Percentiles rank a stretch among this genome's conserved stretches.
Evolutionary conservation across 2,888 invertebrate species (phyloP).

Genomic region (Panzeria rudis): DNA sequence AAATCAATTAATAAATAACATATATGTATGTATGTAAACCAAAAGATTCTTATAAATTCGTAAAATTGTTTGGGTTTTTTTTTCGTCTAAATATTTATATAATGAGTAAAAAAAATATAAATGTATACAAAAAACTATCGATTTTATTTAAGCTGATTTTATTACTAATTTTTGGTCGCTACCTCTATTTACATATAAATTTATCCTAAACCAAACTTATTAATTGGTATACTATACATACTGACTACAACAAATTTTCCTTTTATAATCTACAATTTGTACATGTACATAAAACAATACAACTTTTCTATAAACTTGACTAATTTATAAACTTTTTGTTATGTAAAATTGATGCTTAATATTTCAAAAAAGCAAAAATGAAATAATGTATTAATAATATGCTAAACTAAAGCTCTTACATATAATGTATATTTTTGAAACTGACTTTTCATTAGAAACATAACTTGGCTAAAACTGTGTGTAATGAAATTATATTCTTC

Average conservation of each 20-base stretch:
- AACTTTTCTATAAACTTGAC: constrained; percentile 55
- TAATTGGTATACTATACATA: constrained; percentile 32
- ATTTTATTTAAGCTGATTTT: constrained; percentile 41
- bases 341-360: constrained; percentile 44
- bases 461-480: constrained; percentile 32
- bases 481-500: constrained; percentile 41
- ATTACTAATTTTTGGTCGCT: constrained; percentile 45
- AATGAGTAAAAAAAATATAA: neutral
- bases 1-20: neutral
- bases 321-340: constrained; percentile 55
- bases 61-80: neutral
- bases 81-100: neutral
- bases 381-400: neutral
- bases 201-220: constrained; percentile 49
- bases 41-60: constrained; percentile 26
- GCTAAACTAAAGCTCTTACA: constrained; percentile 9
- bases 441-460: constrained; percentile 48
- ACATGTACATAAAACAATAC: constrained; percentile 33
- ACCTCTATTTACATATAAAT: constrained; percentile 53
- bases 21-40: neutral
- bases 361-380: constrained; percentile 4
- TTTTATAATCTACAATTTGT: constrained; percentile 35
- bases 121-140: neutral
- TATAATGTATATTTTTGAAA: constrained; percentile 65
- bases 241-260: constrained; percentile 3